Evolutionary conservation across 2,797 vertebrate genomes (phyloP), one percentile per base, ranked within the genome.

Genomic region (Thaleichthys pacificus): DNA sequence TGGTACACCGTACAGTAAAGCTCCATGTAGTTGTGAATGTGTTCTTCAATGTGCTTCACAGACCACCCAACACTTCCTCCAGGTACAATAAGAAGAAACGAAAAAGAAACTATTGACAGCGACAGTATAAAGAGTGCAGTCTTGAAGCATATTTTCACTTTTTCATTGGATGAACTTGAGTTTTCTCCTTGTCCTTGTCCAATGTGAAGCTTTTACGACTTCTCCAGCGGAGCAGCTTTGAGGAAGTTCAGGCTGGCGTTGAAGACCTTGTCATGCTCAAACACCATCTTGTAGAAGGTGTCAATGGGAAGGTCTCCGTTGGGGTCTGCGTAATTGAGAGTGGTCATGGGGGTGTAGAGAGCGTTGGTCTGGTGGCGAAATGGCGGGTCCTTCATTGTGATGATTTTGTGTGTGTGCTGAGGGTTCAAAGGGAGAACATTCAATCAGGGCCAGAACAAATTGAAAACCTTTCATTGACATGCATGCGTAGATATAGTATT

Each of bases 291-390:
- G 87, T 96, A 95, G 90, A 96, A 96, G 8, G 86, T 94, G 42
- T 96, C 94, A 11, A 96, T 94, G 5, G 94, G 92, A 28, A 96
- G 92, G 74, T 96, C 95, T n/a, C 95, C 94, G 0, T 87, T 93
- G 19, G 94, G 94, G 81, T 96, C 95, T 1, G 93, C 94, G 0
- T 95, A 95, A 77, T 95, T 96, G 14, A 96, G 89, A 0, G 94
- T 95, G 74, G 95, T 95, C 93, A 96, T 93, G 0, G 95, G 95
- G 5, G 95, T 95, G 79, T 95, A 96, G 28, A 95, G 79, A 0
- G 83, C 89, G 79, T 96, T 96, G 3, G 95, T 96, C 89, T 96
- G 94, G 77, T 96, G 95, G 57, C 95, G 94, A 80, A 96, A 96
- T 38, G 95, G 95, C 5, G 95, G 95, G 61, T 94, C 89, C 4